Percentiles rank a stretch among this genome's conserved stretches.
These are phyloP conservation scores for Limnephilus lunatus DNA, from an alignment of 2,888 invertebrate species.

Conservation along the genomic window DNA sequence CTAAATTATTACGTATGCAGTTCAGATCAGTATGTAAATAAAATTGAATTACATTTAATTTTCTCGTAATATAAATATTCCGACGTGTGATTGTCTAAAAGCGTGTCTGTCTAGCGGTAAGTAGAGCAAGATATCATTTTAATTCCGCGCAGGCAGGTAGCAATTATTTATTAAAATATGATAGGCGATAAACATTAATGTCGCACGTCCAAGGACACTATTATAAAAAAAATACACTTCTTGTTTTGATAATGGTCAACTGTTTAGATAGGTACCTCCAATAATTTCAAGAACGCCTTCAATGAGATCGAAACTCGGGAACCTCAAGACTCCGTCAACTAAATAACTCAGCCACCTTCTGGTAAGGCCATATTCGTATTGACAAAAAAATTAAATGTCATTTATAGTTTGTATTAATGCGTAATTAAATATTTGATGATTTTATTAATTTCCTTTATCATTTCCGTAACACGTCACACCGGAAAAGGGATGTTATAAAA, in stretches of 20 bases:
- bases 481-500: neutral
- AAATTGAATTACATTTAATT: neutral
- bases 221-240: neutral
- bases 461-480: neutral
- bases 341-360: neutral
- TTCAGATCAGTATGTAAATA: neutral
- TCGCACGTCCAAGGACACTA: neutral
- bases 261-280: neutral
- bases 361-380: neutral
- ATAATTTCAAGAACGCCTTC: neutral
- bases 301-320: neutral
- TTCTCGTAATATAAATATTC: neutral
- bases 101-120: neutral
- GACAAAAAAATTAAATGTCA: neutral
- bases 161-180: neutral
- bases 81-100: neutral
- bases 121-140: neutral
- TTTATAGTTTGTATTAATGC: neutral
- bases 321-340: neutral
- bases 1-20: neutral
- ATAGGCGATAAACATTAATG: neutral
- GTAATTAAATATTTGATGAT: neutral
- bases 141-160: neutral
- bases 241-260: neutral
- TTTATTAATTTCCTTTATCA: neutral